A percentile compares a stretch with the other conserved stretches of the same genome.
Conservation (phyloP, 2,888 invertebrate species). For the Ophioninae sp. region DNA sequence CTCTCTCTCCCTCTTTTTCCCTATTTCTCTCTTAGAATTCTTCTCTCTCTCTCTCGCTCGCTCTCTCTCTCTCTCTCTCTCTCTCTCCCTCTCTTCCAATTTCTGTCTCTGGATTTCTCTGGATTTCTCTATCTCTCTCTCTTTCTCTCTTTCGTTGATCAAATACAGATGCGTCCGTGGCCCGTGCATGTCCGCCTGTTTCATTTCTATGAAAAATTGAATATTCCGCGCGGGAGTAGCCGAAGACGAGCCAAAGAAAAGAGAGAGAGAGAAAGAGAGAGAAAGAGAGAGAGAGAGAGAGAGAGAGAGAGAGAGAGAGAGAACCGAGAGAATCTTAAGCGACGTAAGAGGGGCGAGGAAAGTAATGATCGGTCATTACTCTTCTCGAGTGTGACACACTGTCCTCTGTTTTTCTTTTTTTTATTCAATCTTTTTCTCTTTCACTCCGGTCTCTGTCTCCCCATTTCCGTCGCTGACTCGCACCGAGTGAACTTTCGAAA, state of each 20-base stretch:
- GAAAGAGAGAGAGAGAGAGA: conserved; percentile 16
- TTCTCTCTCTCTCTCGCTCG: conserved; percentile 10
- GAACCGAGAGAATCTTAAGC: background rate
- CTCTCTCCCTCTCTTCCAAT: conserved; percentile 2
- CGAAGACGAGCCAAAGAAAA: conserved; percentile 25
- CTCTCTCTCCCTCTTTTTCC: conserved; percentile 12
- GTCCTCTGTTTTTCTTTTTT: conserved; percentile 35
- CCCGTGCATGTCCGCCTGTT: conserved; percentile 31
- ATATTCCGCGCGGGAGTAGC: conserved; percentile 51
- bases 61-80: conserved; percentile 5
- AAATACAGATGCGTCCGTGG: conserved; percentile 33
- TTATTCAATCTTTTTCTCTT: conserved; percentile 22
- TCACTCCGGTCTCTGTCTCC: conserved; percentile 3
- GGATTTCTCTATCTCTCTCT: background rate
- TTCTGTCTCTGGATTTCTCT: conserved; percentile 1
- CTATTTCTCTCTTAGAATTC: conserved; percentile 42
- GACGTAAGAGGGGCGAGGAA: too few relatives aligned
- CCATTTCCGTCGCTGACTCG: conserved; percentile 17
- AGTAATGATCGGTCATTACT: conserved; percentile 52
- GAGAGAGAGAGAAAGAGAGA: background rate
- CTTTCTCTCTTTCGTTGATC: conserved; percentile 42
- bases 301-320: conserved; percentile 12
- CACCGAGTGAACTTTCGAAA: conserved; percentile 45
- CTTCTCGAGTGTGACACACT: conserved; percentile 58
- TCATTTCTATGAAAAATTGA: conserved; percentile 63